phyloP scores from a whole-genome alignment of 1,140 invertebrate genomes.

The Drosophila truncata region DNA sequence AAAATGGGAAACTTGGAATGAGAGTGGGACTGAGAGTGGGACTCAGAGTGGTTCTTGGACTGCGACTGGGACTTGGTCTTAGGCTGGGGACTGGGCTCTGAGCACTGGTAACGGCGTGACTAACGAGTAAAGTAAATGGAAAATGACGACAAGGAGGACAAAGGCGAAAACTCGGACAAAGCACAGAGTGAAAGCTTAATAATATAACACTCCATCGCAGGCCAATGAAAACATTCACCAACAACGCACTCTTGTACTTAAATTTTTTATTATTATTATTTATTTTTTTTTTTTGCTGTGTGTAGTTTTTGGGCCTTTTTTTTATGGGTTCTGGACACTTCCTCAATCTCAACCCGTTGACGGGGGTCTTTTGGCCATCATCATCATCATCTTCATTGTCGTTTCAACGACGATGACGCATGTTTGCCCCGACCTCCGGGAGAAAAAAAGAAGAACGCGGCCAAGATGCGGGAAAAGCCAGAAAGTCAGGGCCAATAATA shows the following conservation, averaged over 20 bases:
- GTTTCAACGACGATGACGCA: constrained; percentile 28
- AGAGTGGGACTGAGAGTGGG: no score
- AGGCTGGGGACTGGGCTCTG: neutral
- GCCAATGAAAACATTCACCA: constrained; percentile 14
- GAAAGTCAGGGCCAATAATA: constrained; percentile 21
- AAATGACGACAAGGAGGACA: constrained; percentile 26
- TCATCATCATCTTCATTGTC: neutral
- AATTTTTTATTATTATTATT: constrained; percentile 32
- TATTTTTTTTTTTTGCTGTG: constrained; percentile 21
- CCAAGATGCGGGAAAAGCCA: constrained; percentile 12
- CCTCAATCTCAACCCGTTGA: constrained; percentile 33
- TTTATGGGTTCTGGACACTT: constrained; percentile 8
- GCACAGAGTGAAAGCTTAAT: constrained; percentile 50
- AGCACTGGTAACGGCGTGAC: constrained; percentile 6
- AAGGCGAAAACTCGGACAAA: constrained; percentile 17
- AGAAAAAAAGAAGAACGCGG: constrained; percentile 7
- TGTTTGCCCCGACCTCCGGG: constrained; percentile 7
- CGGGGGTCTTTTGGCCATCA: constrained; percentile 11
- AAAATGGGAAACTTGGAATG: neutral
- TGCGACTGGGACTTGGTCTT: neutral
- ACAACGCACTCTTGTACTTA: constrained; percentile 51
- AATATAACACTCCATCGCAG: constrained; percentile 49
- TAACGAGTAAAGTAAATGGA: constrained; percentile 24
- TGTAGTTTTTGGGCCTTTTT: constrained; percentile 11
- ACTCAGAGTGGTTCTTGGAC: neutral